phyloP scores from a whole-genome alignment of 2,888 invertebrate genomes.

The Yponomeuta cagnagella region DNA sequence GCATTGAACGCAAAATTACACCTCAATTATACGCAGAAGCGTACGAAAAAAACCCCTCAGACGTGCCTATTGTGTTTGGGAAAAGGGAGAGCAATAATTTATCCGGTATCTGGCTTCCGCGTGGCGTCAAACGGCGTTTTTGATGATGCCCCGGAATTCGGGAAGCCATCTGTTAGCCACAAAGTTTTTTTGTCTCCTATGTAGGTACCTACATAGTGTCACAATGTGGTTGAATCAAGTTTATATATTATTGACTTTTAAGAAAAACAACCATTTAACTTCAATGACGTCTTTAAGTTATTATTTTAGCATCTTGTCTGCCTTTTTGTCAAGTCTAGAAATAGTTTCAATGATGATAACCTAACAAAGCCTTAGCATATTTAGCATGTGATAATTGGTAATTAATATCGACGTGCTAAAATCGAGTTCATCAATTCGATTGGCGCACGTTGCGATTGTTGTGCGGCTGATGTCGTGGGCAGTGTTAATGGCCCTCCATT shows the following conservation, averaged over 20 bases:
- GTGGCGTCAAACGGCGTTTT: slow-evolving; percentile 39
- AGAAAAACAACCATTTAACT: not conserved
- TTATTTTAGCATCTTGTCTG: not conserved
- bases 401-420: slow-evolving; percentile 67
- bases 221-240: not conserved
- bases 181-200: slow-evolving; percentile 2
- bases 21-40: slow-evolving; percentile 58
- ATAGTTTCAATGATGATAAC: not conserved
- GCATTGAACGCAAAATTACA: slow-evolving; percentile 57
- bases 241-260: not conserved
- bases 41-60: slow-evolving; percentile 41
- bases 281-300: not conserved
- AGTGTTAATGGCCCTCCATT: slow-evolving; percentile 58
- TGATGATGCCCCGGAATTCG: slow-evolving; percentile 31
- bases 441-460: slow-evolving; percentile 55
- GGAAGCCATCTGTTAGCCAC: slow-evolving; percentile 34
- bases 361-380: not conserved
- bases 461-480: slow-evolving; percentile 46
- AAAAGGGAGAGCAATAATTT: slow-evolving; percentile 53
- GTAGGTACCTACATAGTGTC: not conserved
- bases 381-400: slow-evolving; percentile 44
- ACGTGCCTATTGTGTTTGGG: slow-evolving; percentile 45
- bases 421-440: slow-evolving; percentile 52
- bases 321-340: not conserved
- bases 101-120: slow-evolving; percentile 54